A percentile compares a stretch with the other conserved stretches of the same genome.
These are phyloP conservation scores for Cydia pomonella DNA, from an alignment of 1,140 invertebrate genomes.

Conservation along the genomic window DNA sequence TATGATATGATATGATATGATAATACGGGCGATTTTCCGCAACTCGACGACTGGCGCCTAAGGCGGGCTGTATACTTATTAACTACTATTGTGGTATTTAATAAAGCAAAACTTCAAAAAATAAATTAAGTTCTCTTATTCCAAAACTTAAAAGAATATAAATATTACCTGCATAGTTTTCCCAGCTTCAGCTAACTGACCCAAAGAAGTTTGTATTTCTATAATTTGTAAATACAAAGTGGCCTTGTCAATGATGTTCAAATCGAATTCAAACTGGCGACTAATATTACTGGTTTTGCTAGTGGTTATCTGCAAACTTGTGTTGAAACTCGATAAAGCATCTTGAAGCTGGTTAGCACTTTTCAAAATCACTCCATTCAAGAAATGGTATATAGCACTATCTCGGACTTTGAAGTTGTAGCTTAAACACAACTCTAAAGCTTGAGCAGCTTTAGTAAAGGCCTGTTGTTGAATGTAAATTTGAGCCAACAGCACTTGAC, in stretches of 20 bases:
- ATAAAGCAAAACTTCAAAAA: too few relatives aligned
- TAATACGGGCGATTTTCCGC: too few relatives aligned
- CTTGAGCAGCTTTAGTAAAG: slow-evolving; percentile 90
- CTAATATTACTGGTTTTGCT: slow-evolving; percentile 56
- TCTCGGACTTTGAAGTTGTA: slow-evolving; percentile 96
- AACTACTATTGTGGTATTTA: too few relatives aligned
- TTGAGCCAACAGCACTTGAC: slow-evolving; percentile 93
- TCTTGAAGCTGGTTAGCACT: slow-evolving; percentile 87
- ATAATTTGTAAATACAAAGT: slow-evolving; percentile 94
- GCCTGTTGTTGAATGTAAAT: slow-evolving; percentile 88
- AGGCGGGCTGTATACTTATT: too few relatives aligned
- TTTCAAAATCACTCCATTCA: slow-evolving; percentile 91
- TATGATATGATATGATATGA: too few relatives aligned
- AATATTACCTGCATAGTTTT: slow-evolving; percentile 84
- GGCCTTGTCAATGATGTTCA: slow-evolving; percentile 89
- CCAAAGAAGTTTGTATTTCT: slow-evolving; percentile 86
- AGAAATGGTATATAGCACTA: slow-evolving; percentile 93
- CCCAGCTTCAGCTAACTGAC: slow-evolving; percentile 89
- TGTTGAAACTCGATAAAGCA: slow-evolving; percentile 87
- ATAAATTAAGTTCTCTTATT: not conserved
- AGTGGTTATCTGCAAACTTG: slow-evolving; percentile 63
- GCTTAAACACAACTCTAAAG: slow-evolving; percentile 93
- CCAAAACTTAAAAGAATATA: not conserved
- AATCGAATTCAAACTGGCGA: slow-evolving; percentile 70
- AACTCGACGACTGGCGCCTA: too few relatives aligned